phyloP scores from a whole-genome alignment of 1,140 invertebrate genomes.

The Megathymus violae region DNA sequence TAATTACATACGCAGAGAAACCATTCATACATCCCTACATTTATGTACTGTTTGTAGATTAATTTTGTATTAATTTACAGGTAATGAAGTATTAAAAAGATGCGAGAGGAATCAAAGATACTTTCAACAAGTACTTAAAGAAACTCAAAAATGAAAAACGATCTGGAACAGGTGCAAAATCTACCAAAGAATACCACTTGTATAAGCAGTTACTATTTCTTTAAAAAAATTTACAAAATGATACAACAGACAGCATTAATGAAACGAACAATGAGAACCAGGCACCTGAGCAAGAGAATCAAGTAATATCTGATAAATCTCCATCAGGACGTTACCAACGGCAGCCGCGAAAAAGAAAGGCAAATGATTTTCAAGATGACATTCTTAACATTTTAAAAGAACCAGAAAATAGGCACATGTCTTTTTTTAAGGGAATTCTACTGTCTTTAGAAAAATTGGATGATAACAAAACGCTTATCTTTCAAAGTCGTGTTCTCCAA shows the following conservation, averaged over 20 bases:
- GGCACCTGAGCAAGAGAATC: constrained; percentile 37
- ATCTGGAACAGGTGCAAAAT: constrained; percentile 37
- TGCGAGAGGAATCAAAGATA: constrained; percentile 41
- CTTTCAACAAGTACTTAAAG: constrained; percentile 36
- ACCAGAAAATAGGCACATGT: constrained; percentile 43
- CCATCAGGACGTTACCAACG: constrained; percentile 42
- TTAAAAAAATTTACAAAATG: constrained; percentile 41
- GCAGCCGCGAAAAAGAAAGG: constrained; percentile 42
- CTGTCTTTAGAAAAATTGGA: constrained; percentile 44
- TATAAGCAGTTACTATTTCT: constrained; percentile 39
- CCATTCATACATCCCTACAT: no score
- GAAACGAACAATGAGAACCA: constrained; percentile 27
- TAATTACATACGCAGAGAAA: no score
- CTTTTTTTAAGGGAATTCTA: constrained; percentile 47
- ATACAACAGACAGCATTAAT: constrained; percentile 35
- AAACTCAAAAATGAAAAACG: constrained; percentile 42
- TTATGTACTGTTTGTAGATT: no score
- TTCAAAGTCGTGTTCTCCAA: constrained; percentile 46
- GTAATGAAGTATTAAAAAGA: constrained; percentile 39
- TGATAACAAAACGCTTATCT: constrained; percentile 48
- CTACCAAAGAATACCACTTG: constrained; percentile 43
- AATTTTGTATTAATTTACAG: no score
- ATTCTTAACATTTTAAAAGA: constrained; percentile 44
- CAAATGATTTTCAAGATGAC: constrained; percentile 37
- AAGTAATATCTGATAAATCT: constrained; percentile 40